Evolutionary conservation across 2,797 vertebrate species (phyloP).

Genomic region (Karalla daura): DNA sequence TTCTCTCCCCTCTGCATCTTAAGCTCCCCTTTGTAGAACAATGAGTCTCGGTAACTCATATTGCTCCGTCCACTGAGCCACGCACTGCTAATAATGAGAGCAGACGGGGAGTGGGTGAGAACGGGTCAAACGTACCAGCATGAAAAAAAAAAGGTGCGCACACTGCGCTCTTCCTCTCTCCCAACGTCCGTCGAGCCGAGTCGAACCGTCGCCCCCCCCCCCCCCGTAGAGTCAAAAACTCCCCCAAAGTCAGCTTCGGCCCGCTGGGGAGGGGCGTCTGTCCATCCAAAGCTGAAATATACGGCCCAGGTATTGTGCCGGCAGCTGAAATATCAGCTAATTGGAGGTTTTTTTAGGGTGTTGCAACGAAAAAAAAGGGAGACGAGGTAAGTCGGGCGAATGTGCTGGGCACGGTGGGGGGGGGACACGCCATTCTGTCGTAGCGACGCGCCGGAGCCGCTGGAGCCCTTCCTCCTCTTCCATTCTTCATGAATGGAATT

Average conservation of each 20-base stretch:
- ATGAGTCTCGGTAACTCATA: too few species aligned
- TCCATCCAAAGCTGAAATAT: constrained; percentile 35
- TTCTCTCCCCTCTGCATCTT: constrained; percentile 60
- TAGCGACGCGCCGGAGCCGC: constrained; percentile 43
- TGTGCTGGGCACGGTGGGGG: constrained; percentile 47
- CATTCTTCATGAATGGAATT: constrained; percentile 41
- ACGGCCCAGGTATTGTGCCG: constrained; percentile 21
- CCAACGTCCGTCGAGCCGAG: constrained; percentile 32
- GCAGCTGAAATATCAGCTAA: constrained; percentile 12
- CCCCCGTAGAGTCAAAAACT: too few species aligned
- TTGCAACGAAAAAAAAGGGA: constrained; percentile 16
- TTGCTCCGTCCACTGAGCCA: too few species aligned
- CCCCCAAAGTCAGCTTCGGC: constrained; percentile 53
- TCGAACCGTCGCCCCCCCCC: too few species aligned
- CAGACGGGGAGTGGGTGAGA: constrained; percentile 43
- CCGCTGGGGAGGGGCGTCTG: constrained; percentile 13
- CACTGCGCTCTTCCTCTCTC: constrained; percentile 11
- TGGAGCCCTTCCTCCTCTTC: constrained; percentile 63
- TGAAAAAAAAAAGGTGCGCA: background rate
- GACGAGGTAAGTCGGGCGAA: constrained; percentile 47
- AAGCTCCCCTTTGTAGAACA: constrained; percentile 78
- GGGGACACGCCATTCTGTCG: constrained; percentile 56
- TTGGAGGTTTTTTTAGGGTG: constrained; percentile 11
- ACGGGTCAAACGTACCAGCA: too few species aligned
- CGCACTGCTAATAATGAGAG: too few species aligned